phyloP scores from a whole-genome alignment of 2,888 invertebrate species.

The Drosophila fungiperda region DNA sequence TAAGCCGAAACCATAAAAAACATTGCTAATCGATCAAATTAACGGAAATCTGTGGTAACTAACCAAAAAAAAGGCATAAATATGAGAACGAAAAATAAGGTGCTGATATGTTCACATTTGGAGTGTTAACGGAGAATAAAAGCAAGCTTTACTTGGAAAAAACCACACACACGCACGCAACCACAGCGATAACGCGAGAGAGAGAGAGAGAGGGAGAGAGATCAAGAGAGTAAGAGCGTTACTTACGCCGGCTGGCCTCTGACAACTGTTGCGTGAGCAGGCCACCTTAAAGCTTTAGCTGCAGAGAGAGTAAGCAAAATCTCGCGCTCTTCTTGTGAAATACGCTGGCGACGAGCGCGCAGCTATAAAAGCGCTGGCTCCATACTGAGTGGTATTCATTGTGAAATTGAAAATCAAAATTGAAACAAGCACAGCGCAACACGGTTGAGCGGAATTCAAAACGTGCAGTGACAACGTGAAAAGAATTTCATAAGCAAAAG shows the following conservation, averaged over 20 bases:
- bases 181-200: constrained; percentile 1
- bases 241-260: constrained; percentile 44
- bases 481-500: constrained; percentile 83
- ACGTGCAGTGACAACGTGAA: constrained; percentile 65
- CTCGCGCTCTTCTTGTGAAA: constrained; percentile 76
- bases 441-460: constrained; percentile 59
- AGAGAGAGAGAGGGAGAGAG: constrained; percentile 5
- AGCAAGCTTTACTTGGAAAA: constrained; percentile 52
- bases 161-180: constrained; percentile 14
- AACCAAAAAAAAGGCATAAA: constrained; percentile 31
- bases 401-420: constrained; percentile 85
- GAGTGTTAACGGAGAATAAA: constrained; percentile 45
- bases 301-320: constrained; percentile 18
- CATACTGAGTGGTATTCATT: constrained; percentile 78
- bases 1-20: constrained; percentile 21
- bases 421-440: constrained; percentile 77
- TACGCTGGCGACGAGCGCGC: constrained; percentile 72
- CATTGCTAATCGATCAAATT: constrained; percentile 62
- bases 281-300: constrained; percentile 35
- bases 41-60: constrained; percentile 60
- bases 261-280: constrained; percentile 40
- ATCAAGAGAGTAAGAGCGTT: constrained; percentile 10
- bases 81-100: constrained; percentile 30
- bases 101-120: constrained; percentile 39
- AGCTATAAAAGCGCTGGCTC: constrained; percentile 79